Evolutionary conservation across 2,888 invertebrate species (phyloP).

Genomic region (Noctuana brunneofusca): DNA sequence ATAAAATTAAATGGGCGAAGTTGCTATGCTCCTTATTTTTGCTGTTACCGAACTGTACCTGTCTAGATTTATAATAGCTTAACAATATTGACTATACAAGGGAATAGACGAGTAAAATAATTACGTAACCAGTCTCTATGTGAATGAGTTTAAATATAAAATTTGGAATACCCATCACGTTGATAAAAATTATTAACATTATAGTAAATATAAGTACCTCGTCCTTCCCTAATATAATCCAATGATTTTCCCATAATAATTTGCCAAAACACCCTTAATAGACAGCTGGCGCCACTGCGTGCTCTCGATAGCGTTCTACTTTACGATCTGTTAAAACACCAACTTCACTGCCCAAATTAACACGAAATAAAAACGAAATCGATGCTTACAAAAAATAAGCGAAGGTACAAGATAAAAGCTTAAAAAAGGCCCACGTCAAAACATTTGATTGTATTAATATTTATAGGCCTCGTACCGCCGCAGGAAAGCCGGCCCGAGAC

Average conservation of each 20-base stretch:
- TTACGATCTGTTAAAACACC: conserved; percentile 84
- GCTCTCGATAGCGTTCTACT: conserved; percentile 58
- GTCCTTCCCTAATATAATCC: conserved; percentile 7
- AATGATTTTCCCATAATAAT: conserved; percentile 24
- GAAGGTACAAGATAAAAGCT: conserved; percentile 79
- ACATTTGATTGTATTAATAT: conserved; percentile 84
- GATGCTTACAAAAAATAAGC: conserved; percentile 76
- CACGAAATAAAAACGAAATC: conserved; percentile 82
- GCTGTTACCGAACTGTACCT: no score
- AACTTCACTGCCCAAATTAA: conserved; percentile 82
- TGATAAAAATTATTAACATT: background rate
- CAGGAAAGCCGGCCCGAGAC: conserved; percentile 70
- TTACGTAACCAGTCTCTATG: background rate
- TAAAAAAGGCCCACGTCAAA: conserved; percentile 82
- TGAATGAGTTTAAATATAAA: no score
- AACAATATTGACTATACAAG: no score
- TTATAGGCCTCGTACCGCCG: conserved; percentile 77
- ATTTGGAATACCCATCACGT: no score
- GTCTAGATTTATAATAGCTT: no score
- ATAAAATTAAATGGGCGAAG: no score
- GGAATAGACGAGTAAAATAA: background rate
- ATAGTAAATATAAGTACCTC: background rate
- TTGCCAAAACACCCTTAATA: conserved; percentile 40
- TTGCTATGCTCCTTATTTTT: no score
- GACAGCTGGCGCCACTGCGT: conserved; percentile 69